Conservation (phyloP, 2,113 vertebrate species). For the Istiophorus platypterus region DNA sequence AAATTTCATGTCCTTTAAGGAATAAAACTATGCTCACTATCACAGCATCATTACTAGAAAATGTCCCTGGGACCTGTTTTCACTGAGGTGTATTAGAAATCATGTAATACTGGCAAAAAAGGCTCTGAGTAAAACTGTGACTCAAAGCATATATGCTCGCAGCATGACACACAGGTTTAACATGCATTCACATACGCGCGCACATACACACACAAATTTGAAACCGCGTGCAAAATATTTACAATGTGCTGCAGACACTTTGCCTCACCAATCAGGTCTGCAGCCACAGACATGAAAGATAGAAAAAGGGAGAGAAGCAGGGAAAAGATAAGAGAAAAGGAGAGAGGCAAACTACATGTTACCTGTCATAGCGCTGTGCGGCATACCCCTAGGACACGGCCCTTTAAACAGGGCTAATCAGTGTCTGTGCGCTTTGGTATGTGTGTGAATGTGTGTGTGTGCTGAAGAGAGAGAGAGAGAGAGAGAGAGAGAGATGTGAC, state of each 20-base stretch:
- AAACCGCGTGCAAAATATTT: background rate
- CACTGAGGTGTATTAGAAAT: constrained; percentile 41
- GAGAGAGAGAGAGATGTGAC: constrained; percentile 61
- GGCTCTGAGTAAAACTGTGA: constrained; percentile 34
- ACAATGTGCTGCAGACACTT: constrained; percentile 28
- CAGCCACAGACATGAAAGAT: constrained; percentile 49
- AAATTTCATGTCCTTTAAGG: constrained; percentile 17
- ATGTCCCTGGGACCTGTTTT: constrained; percentile 40
- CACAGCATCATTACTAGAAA: constrained; percentile 32
- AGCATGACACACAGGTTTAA: constrained; percentile 32
- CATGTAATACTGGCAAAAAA: constrained; percentile 41
- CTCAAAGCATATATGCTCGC: constrained; percentile 46
- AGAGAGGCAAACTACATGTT: constrained; percentile 49
- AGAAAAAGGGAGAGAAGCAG: constrained; percentile 4
- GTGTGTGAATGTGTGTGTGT: constrained; percentile 21
- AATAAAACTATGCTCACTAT: constrained; percentile 43
- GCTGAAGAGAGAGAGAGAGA: background rate
- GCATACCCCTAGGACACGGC: constrained; percentile 58
- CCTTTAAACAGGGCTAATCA: constrained; percentile 70
- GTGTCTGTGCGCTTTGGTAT: constrained; percentile 19
- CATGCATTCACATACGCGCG: constrained; percentile 21
- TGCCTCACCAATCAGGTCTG: constrained; percentile 38
- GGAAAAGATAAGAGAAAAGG: constrained; percentile 37
- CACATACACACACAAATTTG: constrained; percentile 1
- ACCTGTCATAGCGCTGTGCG: constrained; percentile 67